Evolutionary conservation across 2,888 invertebrate genomes (phyloP), one percentile per base, ranked within the genome.

Genomic region (Polylopha cassiicola): DNA sequence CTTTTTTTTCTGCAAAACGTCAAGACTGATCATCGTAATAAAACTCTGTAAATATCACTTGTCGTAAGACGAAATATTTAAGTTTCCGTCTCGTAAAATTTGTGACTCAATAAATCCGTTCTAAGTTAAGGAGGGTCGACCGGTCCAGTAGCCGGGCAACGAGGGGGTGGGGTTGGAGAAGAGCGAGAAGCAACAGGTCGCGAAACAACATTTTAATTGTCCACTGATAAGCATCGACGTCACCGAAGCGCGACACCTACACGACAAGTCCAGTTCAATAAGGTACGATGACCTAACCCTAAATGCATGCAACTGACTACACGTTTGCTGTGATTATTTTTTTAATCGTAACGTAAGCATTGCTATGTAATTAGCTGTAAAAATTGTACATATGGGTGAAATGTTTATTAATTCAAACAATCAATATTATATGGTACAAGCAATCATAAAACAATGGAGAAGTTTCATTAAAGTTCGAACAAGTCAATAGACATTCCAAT

Each of bases 161-260:
- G 56, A 56, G 54, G 48, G 58, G 51, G 54, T 32, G 41, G 42
- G 44, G 43, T 28, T 36, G 58, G 32, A 38, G 29, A 44, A 66
- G 62, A 62, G 58, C 62, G 55, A 58, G 67, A 72, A 67, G 78
- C 84, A 82, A 84, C 84, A 84, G 79, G 84, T 82, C 82, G 81
- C 82, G 73, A 79, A 81, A 78, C 73, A 76, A 76, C 69, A 68
- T 69, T 81, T 79, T 82, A 82, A 84, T 82, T 82, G 81, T 76
- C 55, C 62, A 54, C 60, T 65, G 82, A 82, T 82, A 81, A 78
- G 62, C 72, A 82, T 81, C 82, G 73, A 62, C 75, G 71, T 72
- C 75, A 73, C 55, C 78, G 69, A 66, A 77, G 63, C 80, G 81
- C 78, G 74, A 73, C 77, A 70, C 73, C 68, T 62, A 67, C 65